Evolutionary conservation across 2,113 vertebrate species (phyloP).

Genomic region (Etheostoma cragini): DNA sequence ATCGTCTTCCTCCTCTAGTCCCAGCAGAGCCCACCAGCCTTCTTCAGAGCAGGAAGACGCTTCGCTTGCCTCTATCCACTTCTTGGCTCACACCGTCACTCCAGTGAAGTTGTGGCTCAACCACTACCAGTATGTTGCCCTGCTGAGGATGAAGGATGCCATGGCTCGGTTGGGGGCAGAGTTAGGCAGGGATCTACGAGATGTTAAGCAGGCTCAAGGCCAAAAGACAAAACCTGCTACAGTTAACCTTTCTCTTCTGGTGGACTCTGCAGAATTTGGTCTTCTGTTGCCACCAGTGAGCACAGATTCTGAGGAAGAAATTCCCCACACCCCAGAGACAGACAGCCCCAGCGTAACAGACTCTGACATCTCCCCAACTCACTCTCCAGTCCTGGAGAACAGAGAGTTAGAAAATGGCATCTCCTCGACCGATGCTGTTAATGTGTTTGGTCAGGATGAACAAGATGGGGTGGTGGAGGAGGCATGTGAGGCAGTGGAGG

Average conservation of each 20-base stretch:
- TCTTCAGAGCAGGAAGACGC: conserved; percentile 40
- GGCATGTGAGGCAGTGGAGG: conserved; percentile 89
- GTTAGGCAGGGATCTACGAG: conserved; percentile 84
- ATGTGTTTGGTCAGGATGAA: conserved; percentile 63
- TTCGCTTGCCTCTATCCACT: conserved; percentile 83
- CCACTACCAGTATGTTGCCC: conserved; percentile 95
- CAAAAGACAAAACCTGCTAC: conserved; percentile 74
- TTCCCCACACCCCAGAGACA: conserved; percentile 86
- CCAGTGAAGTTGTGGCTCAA: conserved; percentile 90
- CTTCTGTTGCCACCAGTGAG: conserved; percentile 87
- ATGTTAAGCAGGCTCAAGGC: conserved; percentile 65
- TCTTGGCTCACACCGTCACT: conserved; percentile 87
- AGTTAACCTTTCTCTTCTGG: conserved; percentile 86
- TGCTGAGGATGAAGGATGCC: conserved; percentile 93
- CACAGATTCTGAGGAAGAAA: conserved; percentile 73
- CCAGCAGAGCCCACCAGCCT: background rate
- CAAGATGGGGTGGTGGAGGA: conserved; percentile 85
- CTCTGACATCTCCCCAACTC: conserved; percentile 86
- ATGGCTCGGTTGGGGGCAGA: conserved; percentile 88
- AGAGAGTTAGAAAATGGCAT: conserved; percentile 71
- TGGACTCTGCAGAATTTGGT: conserved; percentile 88
- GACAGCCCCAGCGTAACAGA: conserved; percentile 93
- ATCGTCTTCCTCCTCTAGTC: conserved; percentile 24
- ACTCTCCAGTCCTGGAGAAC: conserved; percentile 71
- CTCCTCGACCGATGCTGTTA: conserved; percentile 14